These are phyloP conservation scores for Cantharis nigra DNA, from an alignment of 2,888 invertebrate species.

Conservation along the genomic window DNA sequence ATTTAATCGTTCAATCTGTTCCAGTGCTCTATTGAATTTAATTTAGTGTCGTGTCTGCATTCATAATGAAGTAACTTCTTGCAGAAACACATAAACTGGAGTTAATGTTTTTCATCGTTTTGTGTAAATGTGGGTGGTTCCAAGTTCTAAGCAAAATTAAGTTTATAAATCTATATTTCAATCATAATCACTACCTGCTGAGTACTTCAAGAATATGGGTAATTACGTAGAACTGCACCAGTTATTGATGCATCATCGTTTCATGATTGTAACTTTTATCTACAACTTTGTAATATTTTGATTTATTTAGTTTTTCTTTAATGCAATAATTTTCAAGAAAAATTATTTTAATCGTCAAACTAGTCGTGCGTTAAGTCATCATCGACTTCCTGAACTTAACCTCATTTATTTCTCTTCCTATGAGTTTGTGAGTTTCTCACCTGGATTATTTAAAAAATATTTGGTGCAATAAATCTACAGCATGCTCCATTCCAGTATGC, in stretches of 20 bases:
- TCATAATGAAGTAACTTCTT: neutral
- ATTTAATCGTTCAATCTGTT: neutral
- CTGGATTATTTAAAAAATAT: neutral
- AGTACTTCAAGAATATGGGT: constrained; percentile 4
- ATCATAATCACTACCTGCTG: constrained; percentile 28
- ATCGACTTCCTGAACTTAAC: neutral
- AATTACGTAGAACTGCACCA: constrained; percentile 24
- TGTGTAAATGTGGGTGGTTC: constrained; percentile 27
- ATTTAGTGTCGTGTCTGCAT: neutral
- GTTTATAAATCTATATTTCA: constrained; percentile 27
- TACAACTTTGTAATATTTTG: neutral
- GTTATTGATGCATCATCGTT: constrained; percentile 16
- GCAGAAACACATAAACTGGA: neutral
- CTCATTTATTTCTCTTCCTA: neutral
- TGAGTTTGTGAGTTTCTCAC: neutral
- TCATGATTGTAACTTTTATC: neutral
- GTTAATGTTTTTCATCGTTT: neutral
- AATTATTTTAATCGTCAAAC: neutral
- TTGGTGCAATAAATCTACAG: neutral
- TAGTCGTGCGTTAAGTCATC: neutral
- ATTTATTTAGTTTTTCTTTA: neutral
- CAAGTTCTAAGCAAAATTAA: constrained; percentile 20
- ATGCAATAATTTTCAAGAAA: neutral
- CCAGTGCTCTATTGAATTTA: neutral
- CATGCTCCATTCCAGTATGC: neutral